Base-by-base conservation (phyloP, 2,113 vertebrate genomes). In the Lontra canadensis region DNA sequence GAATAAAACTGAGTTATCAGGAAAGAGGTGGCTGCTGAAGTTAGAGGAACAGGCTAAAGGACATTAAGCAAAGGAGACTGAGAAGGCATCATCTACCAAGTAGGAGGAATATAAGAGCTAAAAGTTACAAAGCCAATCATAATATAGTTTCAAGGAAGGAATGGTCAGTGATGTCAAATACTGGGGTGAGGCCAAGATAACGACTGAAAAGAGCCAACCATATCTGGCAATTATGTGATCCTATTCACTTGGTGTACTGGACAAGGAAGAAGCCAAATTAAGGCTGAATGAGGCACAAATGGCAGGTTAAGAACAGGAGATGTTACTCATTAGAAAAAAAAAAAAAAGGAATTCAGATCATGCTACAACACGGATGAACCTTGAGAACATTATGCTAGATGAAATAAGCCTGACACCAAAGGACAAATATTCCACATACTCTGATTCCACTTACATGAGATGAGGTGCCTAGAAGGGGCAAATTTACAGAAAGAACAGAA, bases 141-240 rank as follows among this genome's bases (percentile, higher is more conserved):
- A 88, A 67, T 44, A 83, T 0, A 74, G 49, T 83, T 92, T 65
- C 63, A 90, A 80, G 44, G 79, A 93, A 93, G 57, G 59, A 83
- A 74, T 42, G 13, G 36, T 90, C 55, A 90, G 23, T 57, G 7
- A 95, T 49, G 63, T 90, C 44, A 81, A 97, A 90, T 39, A 85
- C n/a, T 34, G n/a, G 36, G 10, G 13, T 65, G 34, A 93, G 15
- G 73, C 90, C 74, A 86, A 80, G 67, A 59, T 52, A 92, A 89
- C 6, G 39, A 91, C 76, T 67, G 44, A 74, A 91, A 90, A 97
- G 36, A 49, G 15, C 36, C 26, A 39, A 76, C 34, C 59, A 12
- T 81, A 93, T 57, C 42, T 49, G 80, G 86, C 47, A 81, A 93
- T 90, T 93, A 86, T 49, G 44, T 76, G 55, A 86, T 42, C 80